Evolutionary conservation across 2,888 invertebrate species (phyloP).

Genomic region (Netelia virgata): DNA sequence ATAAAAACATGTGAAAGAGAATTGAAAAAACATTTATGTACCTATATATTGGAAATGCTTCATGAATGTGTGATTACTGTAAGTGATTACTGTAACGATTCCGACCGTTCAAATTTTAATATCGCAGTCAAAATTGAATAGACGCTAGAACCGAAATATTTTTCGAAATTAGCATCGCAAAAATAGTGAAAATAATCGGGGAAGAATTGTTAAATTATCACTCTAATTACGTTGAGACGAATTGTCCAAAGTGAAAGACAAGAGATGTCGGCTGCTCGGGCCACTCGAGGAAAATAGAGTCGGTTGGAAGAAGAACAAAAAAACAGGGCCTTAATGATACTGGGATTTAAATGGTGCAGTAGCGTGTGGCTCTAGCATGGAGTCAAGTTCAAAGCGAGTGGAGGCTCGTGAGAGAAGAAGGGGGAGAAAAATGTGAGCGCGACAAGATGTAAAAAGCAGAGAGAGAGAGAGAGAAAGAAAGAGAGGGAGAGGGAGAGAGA

Average conservation of each 20-base stretch:
- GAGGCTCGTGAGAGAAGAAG: constrained; percentile 52
- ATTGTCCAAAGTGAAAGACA: constrained; percentile 13
- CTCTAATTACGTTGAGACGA: constrained; percentile 49
- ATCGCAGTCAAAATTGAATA: no score
- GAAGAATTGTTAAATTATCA: constrained; percentile 40
- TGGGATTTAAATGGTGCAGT: constrained; percentile 74
- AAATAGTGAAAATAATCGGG: constrained; percentile 9
- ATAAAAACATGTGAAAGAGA: no score
- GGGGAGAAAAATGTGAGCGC: constrained; percentile 38
- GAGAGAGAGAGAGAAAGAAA: constrained; percentile 22
- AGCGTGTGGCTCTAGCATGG: constrained; percentile 37
- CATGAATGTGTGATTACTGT: no score
- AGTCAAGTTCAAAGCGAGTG: constrained; percentile 63
- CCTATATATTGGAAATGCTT: no score
- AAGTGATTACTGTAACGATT: no score
- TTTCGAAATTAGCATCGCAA: not conserved
- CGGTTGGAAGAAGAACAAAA: constrained; percentile 18
- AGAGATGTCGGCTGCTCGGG: not conserved
- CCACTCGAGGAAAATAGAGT: constrained; percentile 42
- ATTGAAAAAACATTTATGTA: no score
- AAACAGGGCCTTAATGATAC: constrained; percentile 70
- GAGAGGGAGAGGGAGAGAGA: constrained; percentile 20
- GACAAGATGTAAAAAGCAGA: no score
- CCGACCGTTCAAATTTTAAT: no score
- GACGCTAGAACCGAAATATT: no score